phyloP scores from a whole-genome alignment of 2,797 vertebrate genomes.

The Falco naumanni region DNA sequence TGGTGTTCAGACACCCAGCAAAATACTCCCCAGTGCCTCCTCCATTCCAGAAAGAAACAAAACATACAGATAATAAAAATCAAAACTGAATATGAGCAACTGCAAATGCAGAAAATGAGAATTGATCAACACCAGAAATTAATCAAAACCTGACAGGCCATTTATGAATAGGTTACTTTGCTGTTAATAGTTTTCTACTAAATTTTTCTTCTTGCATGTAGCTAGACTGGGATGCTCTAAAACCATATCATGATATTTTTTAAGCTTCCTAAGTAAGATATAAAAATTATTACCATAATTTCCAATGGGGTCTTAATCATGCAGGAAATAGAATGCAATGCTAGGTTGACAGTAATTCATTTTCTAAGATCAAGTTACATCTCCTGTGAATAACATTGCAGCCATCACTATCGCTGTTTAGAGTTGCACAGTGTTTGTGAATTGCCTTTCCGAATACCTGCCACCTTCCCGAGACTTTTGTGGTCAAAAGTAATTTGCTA shows the following conservation, averaged over 20 bases:
- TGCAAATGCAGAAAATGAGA: slow-evolving; percentile 2
- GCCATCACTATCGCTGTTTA: not conserved
- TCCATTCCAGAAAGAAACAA: slow-evolving; percentile 18
- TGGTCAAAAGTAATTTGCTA: not conserved
- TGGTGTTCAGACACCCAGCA: slow-evolving; percentile 30
- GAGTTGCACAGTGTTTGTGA: not conserved
- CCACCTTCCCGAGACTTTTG: accelerated
- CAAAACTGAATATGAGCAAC: not conserved
- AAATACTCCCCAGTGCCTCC: not conserved
- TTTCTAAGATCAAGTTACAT: not conserved
- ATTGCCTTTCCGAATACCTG: not conserved
- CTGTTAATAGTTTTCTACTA: not conserved
- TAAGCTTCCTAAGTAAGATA: not conserved
- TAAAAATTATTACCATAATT: not conserved
- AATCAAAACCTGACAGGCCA: not conserved
- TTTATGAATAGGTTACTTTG: not conserved
- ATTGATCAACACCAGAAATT: not conserved
- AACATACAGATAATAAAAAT: not conserved
- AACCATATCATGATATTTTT: not conserved
- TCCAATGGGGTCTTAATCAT: not conserved
- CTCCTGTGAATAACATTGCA: not conserved
- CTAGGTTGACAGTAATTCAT: not conserved
- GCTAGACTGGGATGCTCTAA: not conserved
- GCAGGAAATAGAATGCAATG: not conserved
- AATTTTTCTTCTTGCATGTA: not conserved